These are phyloP conservation scores for Gymnosoma rotundatum DNA, from an alignment of 2,888 invertebrate genomes.

Conservation along the genomic window DNA sequence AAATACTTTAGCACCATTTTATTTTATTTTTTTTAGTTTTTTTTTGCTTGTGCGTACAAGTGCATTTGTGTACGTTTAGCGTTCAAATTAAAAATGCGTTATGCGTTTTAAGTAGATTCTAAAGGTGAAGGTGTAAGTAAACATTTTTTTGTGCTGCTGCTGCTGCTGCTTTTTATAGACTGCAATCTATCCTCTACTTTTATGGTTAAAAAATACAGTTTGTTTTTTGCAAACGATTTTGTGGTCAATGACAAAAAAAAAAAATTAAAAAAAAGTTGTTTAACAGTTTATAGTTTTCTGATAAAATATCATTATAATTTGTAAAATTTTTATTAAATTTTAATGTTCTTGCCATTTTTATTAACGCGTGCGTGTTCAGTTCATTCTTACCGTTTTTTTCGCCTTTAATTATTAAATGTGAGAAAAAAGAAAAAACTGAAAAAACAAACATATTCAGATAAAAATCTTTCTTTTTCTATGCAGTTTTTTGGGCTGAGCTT, in stretches of 20 bases:
- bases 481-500: constrained; percentile 42
- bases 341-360: constrained; percentile 66
- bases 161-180: constrained; percentile 33
- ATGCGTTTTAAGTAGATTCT: constrained; percentile 69
- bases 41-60: constrained; percentile 16
- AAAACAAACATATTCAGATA: constrained; percentile 34
- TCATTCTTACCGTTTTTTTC: constrained; percentile 34
- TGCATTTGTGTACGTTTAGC: constrained; percentile 42
- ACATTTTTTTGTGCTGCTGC: constrained; percentile 54
- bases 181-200: constrained; percentile 55
- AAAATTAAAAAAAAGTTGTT: constrained; percentile 8
- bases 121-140: constrained; percentile 70
- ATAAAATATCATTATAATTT: constrained; percentile 70
- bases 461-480: constrained; percentile 52
- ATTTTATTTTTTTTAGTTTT: neutral
- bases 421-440: neutral
- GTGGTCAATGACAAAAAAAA: constrained; percentile 12
- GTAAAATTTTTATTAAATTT: constrained; percentile 69
- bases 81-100: constrained; percentile 70
- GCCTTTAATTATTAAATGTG: constrained; percentile 50
- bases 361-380: constrained; percentile 47
- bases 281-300: constrained; percentile 45
- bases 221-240: constrained; percentile 29
- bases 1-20: constrained; percentile 60
- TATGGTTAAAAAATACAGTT: constrained; percentile 51